Percentiles rank a stretch among this genome's conserved stretches.
Conservation (phyloP, 2,888 invertebrate genomes). For the Galerucella nymphaeae region DNA sequence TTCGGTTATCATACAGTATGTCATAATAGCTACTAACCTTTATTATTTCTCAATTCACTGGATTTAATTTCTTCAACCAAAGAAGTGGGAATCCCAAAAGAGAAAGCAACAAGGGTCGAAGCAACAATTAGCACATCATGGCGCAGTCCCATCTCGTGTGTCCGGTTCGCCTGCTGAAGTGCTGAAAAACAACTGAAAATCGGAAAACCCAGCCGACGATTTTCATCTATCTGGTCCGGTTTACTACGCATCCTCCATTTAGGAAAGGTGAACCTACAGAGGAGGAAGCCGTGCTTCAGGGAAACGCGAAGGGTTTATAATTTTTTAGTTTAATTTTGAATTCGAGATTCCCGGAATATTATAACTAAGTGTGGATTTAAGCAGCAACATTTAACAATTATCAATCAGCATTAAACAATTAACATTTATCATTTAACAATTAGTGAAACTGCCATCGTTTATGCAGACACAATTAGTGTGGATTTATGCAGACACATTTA, state of each 20-base stretch:
- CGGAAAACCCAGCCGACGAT: slow-evolving; percentile 51
- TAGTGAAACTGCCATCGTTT: too few species aligned
- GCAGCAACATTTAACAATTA: too few species aligned
- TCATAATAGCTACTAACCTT: slow-evolving; percentile 55
- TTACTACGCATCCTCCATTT: slow-evolving; percentile 50
- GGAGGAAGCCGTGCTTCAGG: background rate
- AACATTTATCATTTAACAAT: too few species aligned
- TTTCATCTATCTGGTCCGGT: slow-evolving; percentile 50
- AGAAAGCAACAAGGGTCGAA: slow-evolving; percentile 48
- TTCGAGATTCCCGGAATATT: background rate
- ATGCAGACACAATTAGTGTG: too few species aligned
- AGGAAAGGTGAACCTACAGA: slow-evolving; percentile 11
- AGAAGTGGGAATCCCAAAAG: slow-evolving; percentile 59
- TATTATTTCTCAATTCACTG: slow-evolving; percentile 58
- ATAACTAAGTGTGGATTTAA: too few species aligned
- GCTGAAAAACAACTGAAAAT: slow-evolving; percentile 55
- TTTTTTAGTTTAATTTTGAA: background rate
- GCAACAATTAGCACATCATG: slow-evolving; percentile 39
- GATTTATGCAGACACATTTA: too few species aligned
- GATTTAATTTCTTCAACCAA: slow-evolving; percentile 62
- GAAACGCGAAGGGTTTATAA: background rate
- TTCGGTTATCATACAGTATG: background rate
- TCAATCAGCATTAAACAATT: too few species aligned
- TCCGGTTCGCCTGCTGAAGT: slow-evolving; percentile 33
- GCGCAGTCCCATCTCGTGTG: slow-evolving; percentile 47